Conservation (phyloP, 2,888 invertebrate species). For the Barypeithes pellucidus region DNA sequence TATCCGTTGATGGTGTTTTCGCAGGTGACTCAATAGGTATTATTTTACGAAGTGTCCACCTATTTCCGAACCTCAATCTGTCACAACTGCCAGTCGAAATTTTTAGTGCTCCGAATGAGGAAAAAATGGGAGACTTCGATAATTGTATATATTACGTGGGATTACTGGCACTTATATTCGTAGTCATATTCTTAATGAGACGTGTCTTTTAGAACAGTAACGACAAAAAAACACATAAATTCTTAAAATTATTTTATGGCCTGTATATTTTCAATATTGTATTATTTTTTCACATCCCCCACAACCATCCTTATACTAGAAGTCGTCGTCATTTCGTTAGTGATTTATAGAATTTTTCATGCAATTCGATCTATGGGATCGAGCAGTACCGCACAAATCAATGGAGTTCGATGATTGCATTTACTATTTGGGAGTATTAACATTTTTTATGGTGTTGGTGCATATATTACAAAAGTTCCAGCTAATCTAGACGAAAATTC, state of each 20-base stretch:
- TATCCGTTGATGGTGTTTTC: too few species aligned
- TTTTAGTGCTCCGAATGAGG: slow-evolving; percentile 27
- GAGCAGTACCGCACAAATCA: neutral
- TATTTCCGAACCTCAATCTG: neutral
- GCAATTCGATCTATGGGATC: neutral
- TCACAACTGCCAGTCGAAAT: slow-evolving; percentile 35
- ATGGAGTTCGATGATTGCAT: slow-evolving; percentile 55
- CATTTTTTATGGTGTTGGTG: slow-evolving; percentile 46
- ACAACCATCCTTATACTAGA: slow-evolving; percentile 28
- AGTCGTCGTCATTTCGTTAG: slow-evolving; percentile 9
- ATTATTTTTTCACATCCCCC: slow-evolving; percentile 46
- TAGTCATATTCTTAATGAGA: slow-evolving; percentile 54
- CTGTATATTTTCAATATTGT: slow-evolving; percentile 32
- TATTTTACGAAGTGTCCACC: too few species aligned
- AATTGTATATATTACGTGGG: slow-evolving; percentile 60
- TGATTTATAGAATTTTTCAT: slow-evolving; percentile 37
- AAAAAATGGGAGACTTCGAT: slow-evolving; percentile 49
- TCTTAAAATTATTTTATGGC: slow-evolving; percentile 24
- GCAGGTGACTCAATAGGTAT: neutral
- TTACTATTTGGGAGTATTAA: slow-evolving; percentile 52
- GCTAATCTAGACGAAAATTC: slow-evolving; percentile 16
- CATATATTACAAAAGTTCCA: slow-evolving; percentile 41
- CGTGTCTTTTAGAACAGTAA: slow-evolving; percentile 45
- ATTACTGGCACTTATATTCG: slow-evolving; percentile 54
- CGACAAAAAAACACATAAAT: neutral